These are phyloP conservation scores for Orchesellides sinensis DNA, from an alignment of 2,888 invertebrate genomes.

Conservation along the genomic window DNA sequence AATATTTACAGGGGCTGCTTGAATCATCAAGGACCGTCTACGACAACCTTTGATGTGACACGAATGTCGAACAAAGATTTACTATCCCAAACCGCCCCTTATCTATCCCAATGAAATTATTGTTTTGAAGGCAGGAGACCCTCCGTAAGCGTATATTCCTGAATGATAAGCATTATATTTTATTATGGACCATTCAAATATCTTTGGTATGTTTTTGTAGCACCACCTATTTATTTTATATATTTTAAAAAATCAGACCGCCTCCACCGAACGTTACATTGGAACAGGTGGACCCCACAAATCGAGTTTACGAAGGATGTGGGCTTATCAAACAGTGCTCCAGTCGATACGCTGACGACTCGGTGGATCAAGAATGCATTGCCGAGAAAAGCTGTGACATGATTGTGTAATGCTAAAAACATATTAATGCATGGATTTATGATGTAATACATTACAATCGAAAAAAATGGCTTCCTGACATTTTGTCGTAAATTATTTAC, in stretches of 20 bases:
- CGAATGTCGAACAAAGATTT: constrained; percentile 29
- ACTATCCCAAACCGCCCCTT: constrained; percentile 20
- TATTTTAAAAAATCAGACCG: not conserved
- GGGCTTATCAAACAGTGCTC: constrained; percentile 21
- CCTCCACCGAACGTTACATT: not conserved
- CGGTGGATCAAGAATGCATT: constrained; percentile 19
- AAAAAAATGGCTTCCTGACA: too few species aligned
- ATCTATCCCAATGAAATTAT: constrained; percentile 14
- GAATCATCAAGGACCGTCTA: not conserved
- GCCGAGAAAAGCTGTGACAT: constrained; percentile 14
- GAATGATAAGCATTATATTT: too few species aligned
- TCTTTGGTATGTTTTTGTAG: not conserved
- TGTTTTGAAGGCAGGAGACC: not conserved
- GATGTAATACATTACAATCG: too few species aligned
- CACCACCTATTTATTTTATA: not conserved
- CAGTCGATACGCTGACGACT: not conserved
- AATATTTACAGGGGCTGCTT: not conserved
- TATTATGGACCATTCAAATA: too few species aligned
- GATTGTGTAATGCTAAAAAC: too few species aligned
- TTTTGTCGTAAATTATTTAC: too few species aligned
- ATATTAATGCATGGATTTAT: too few species aligned
- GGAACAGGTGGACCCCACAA: constrained; percentile 5
- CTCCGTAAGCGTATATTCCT: too few species aligned
- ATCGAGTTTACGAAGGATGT: constrained; percentile 14
- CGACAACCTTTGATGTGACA: not conserved